These are phyloP conservation scores for Prionailurus viverrinus DNA, from an alignment of 2,113 vertebrate genomes.

Conservation along the genomic window DNA sequence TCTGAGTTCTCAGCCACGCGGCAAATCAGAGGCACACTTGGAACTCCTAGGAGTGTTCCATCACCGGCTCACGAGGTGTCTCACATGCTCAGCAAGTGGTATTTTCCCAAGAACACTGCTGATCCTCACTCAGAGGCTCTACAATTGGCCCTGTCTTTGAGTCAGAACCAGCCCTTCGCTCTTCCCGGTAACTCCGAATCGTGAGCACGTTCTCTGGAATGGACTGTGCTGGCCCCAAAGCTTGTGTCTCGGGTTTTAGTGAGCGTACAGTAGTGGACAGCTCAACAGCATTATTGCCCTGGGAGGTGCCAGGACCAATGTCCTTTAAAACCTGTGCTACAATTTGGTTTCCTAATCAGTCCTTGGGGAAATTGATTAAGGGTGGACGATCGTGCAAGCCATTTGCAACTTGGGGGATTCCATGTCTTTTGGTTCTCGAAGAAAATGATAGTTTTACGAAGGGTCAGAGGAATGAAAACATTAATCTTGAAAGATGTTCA, in stretches of 20 bases:
- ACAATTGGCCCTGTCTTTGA: background rate
- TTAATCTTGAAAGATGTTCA: background rate
- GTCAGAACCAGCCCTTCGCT: background rate
- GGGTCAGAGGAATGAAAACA: background rate
- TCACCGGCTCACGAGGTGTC: background rate
- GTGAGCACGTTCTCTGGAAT: background rate
- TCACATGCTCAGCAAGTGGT: background rate
- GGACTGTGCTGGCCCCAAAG: background rate
- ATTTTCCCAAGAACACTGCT: background rate
- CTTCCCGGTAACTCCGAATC: background rate
- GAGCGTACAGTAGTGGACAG: background rate
- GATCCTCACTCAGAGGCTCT: background rate
- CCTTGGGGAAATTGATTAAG: background rate
- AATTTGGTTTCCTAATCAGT: background rate
- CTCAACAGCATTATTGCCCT: background rate
- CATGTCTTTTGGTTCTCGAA: background rate
- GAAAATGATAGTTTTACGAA: slow-evolving; percentile 7
- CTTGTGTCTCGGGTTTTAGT: background rate
- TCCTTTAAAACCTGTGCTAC: background rate
- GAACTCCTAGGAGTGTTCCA: background rate
- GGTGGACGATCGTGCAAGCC: background rate
- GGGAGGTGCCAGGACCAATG: background rate
- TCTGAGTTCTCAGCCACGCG: background rate
- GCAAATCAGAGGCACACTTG: background rate
- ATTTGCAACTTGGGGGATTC: background rate